Evolutionary conservation across 2,797 vertebrate genomes (phyloP).

Genomic region (Thamnophis elegans): DNA sequence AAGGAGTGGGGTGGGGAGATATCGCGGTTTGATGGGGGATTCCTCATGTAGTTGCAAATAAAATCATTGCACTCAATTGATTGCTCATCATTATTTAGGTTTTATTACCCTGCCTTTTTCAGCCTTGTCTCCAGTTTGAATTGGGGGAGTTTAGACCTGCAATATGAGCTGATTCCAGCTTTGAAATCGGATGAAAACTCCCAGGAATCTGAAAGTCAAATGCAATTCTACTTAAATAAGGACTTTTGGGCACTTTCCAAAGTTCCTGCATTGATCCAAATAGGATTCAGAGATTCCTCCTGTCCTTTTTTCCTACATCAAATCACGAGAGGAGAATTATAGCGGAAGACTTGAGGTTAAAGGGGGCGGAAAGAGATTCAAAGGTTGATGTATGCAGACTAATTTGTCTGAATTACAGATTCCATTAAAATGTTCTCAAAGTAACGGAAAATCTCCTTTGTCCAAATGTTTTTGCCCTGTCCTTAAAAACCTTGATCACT

Average conservation of each 20-base stretch:
- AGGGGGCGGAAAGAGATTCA: background rate
- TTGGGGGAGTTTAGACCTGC: background rate
- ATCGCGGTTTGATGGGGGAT: background rate
- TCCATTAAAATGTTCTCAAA: conserved; percentile 44
- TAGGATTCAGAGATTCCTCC: background rate
- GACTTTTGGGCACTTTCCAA: background rate
- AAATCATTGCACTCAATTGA: conserved; percentile 10
- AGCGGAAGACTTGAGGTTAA: background rate
- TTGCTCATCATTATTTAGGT: background rate
- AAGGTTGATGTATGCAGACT: background rate
- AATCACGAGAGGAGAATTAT: background rate
- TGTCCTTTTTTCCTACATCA: background rate
- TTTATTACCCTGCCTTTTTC: conserved; percentile 5
- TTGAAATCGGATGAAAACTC: background rate
- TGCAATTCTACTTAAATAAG: background rate
- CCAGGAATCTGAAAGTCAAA: background rate
- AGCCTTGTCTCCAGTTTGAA: background rate
- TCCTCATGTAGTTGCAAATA: background rate
- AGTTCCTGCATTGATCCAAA: background rate
- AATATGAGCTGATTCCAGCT: background rate
- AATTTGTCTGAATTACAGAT: conserved; percentile 52
- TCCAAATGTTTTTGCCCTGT: conserved; percentile 58
- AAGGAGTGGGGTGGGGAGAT: background rate
- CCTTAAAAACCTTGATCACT: conserved; percentile 33
- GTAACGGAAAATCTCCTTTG: conserved; percentile 56